Percentiles rank a stretch among this genome's conserved stretches.
Conservation (phyloP, 2,888 invertebrate genomes). For the Drosophila rellima region DNA sequence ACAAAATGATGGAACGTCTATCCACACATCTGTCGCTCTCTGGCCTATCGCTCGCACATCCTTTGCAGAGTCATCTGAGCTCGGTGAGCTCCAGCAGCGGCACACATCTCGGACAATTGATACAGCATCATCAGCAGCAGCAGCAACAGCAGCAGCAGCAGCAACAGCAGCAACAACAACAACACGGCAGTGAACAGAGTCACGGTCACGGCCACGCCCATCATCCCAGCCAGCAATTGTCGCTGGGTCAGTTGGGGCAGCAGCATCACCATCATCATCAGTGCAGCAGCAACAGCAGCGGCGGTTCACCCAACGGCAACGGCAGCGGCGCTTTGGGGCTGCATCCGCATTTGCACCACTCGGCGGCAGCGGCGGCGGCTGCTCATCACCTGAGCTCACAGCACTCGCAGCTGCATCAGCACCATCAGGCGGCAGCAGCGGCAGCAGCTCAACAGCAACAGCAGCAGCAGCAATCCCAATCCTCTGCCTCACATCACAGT, state of each 20-base stretch:
- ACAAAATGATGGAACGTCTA: constrained; percentile 86
- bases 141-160: constrained; percentile 75
- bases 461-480: constrained; percentile 58
- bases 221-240: constrained; percentile 81
- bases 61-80: constrained; percentile 84
- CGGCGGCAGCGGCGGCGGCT: constrained; percentile 61
- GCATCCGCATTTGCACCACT: constrained; percentile 62
- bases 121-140: constrained; percentile 73
- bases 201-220: constrained; percentile 62
- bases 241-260: constrained; percentile 80
- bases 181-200: constrained; percentile 69
- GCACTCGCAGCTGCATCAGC: constrained; percentile 70
- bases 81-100: constrained; percentile 74
- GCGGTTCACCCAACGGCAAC: constrained; percentile 71
- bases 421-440: constrained; percentile 59
- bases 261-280: constrained; percentile 70
- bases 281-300: constrained; percentile 74
- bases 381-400: constrained; percentile 61
- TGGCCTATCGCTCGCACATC: constrained; percentile 86
- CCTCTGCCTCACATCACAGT: constrained; percentile 57
- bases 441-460: constrained; percentile 43
- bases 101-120: constrained; percentile 75
- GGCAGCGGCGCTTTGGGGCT: constrained; percentile 53
- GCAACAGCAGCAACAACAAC: constrained; percentile 77
- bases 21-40: constrained; percentile 85